These are phyloP conservation scores for Scaptomyza reducta DNA, from an alignment of 2,888 invertebrate genomes.

Conservation along the genomic window DNA sequence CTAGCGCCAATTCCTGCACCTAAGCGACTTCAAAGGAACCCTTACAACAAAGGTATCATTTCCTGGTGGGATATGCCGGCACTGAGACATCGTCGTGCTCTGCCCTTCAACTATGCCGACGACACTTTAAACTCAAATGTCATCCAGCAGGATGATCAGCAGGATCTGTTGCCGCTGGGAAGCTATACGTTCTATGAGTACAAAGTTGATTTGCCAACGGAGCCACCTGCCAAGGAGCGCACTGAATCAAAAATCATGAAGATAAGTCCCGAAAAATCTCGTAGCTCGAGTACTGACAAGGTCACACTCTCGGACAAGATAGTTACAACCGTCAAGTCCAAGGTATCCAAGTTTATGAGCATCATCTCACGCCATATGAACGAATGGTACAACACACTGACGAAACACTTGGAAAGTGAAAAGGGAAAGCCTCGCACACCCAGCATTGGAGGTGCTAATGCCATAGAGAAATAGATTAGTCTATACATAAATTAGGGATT, in stretches of 20 bases:
- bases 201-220: conserved; percentile 37
- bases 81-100: conserved; percentile 50
- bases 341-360: conserved; percentile 75
- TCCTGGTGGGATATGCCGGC: conserved; percentile 79
- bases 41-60: conserved; percentile 41
- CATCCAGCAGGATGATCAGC: conserved; percentile 69
- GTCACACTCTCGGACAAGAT: conserved; percentile 53
- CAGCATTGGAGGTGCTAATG: conserved; percentile 26
- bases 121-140: conserved; percentile 63
- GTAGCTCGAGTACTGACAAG: conserved; percentile 13
- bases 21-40: conserved; percentile 13
- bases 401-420: conserved; percentile 58
- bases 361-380: conserved; percentile 78
- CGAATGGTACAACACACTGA: conserved; percentile 80
- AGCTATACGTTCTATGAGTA: conserved; percentile 58
- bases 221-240: neutral
- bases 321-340: conserved; percentile 70
- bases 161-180: conserved; percentile 55
- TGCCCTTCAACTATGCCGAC: conserved; percentile 33
- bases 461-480: conserved; percentile 33
- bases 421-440: neutral
- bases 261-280: conserved; percentile 23
- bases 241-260: conserved; percentile 56
- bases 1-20: conserved; percentile 18
- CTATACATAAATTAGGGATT: neutral